phyloP scores from a whole-genome alignment of 2,797 vertebrate species.

The Percopsis omiscomaycus region DNA sequence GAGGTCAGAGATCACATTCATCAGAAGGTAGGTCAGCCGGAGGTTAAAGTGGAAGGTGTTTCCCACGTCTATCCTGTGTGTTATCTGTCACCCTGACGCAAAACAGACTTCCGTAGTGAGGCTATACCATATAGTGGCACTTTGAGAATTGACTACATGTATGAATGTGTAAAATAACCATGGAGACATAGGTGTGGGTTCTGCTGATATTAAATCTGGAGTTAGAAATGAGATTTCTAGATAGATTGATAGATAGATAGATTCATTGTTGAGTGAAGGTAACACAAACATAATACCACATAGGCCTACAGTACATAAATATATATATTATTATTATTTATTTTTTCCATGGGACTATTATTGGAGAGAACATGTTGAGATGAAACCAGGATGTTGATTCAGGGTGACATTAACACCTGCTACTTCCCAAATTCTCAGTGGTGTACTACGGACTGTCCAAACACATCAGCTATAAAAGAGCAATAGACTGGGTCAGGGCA shows the following conservation, averaged over 20 bases:
- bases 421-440: slow-evolving; percentile 39
- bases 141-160: not conserved
- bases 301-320: no score
- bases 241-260: no score
- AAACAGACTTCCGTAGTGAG: slow-evolving; percentile 4
- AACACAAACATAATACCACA: no score
- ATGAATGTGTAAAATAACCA: no score
- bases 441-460: slow-evolving; percentile 26
- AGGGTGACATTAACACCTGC: slow-evolving; percentile 25
- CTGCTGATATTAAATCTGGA: no score
- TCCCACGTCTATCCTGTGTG: slow-evolving; percentile 45
- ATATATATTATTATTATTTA: no score
- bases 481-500: slow-evolving; percentile 13
- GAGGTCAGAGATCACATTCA: slow-evolving; percentile 51
- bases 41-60: slow-evolving; percentile 62
- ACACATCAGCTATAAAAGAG: slow-evolving; percentile 36
- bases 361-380: not conserved
- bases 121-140: not conserved
- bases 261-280: no score
- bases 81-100: slow-evolving; percentile 23
- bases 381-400: slow-evolving; percentile 30
- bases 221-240: no score
- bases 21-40: slow-evolving; percentile 78
- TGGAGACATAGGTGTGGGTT: no score
- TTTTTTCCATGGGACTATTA: not conserved